Conservation (phyloP, 37 sponge, comb jelly and placozoan species). For the Spongilla lacustris region DNA sequence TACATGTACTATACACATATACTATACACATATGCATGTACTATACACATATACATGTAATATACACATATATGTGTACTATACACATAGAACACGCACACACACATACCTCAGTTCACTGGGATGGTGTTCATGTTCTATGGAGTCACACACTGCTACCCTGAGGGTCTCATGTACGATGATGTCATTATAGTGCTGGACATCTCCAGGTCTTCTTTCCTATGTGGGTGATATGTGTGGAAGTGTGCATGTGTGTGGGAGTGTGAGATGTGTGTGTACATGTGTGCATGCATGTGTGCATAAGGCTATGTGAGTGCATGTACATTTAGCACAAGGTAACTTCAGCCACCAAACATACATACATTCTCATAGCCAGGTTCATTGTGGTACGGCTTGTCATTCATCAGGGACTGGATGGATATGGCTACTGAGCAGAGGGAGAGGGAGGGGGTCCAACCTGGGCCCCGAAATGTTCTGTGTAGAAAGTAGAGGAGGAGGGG, state of each 20-base stretch:
- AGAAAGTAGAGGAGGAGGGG: not conserved
- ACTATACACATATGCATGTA: not conserved
- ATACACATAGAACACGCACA: not conserved
- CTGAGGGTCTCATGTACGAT: constrained; percentile 85
- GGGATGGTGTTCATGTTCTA: constrained; percentile 53
- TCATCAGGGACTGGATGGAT: constrained; percentile 87
- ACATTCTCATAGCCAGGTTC: constrained; percentile 84
- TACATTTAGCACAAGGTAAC: too few species aligned
- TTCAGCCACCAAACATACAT: too few species aligned
- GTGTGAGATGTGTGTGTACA: not conserved
- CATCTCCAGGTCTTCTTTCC: constrained; percentile 74
- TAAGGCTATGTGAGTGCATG: too few species aligned
- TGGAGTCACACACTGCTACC: constrained; percentile 80
- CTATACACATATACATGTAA: too few species aligned
- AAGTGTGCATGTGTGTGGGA: too few species aligned
- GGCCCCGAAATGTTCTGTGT: constrained; percentile 49
- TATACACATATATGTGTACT: not conserved
- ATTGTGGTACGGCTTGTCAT: constrained; percentile 90
- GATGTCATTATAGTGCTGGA: constrained; percentile 71
- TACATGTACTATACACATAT: too few species aligned
- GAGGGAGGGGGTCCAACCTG: constrained; percentile 37
- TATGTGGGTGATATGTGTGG: not conserved
- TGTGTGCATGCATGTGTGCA: too few species aligned
- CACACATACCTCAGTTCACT: constrained; percentile 11
- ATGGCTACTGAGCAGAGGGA: constrained; percentile 64